Evolutionary conservation across 1,140 invertebrate genomes (phyloP), one percentile per base, ranked within the genome.

Genomic region (Drosophila sechellia): DNA sequence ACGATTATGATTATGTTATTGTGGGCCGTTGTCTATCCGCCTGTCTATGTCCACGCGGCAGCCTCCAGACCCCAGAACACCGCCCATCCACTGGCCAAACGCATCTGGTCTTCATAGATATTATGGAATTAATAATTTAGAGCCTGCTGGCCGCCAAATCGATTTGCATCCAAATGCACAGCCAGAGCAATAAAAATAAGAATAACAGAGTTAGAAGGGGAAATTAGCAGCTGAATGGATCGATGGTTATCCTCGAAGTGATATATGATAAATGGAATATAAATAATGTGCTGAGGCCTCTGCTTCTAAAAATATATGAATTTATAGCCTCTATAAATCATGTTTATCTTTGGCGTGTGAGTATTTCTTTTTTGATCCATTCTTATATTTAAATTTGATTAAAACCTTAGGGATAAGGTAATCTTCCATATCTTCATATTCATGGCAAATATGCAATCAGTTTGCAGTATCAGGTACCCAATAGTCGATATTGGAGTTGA

Each of bases 51-150:
- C 59, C 43, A 39, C 77, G 56, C 60, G 45, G 59, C 58, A 70
- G 52, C 68, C 58, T 71, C 45, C 50, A 61, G 70, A 35, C 54
- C 12, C 22, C 45, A 20, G 20, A 20, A 0, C 20, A 20, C 20
- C 20, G 20, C 20, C 20, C 8, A 35, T 35, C 58, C 58, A 61
- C 48, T 53, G 39, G 48, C 45, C 66, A 35, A 58, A 60, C 57
- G 79, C 83, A 86, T 86, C 84, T 86, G 79, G 81, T 87, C 63
- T 76, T 66, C 65, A 75, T 86, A 68, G 74, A 83, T 68, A 77
- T 70, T 74, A 45, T 57, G 52, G 56, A 72, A 75, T 43, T 64
- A 43, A 83, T 79, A 58, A 83, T 70, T 74, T 48, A 22, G 31
- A 54, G 50, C 40, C 60, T 39, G 55, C 27, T 79, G 75, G 43